Evolutionary conservation across 1,140 invertebrate genomes (phyloP).

Genomic region (Scaptomyza hsui): DNA sequence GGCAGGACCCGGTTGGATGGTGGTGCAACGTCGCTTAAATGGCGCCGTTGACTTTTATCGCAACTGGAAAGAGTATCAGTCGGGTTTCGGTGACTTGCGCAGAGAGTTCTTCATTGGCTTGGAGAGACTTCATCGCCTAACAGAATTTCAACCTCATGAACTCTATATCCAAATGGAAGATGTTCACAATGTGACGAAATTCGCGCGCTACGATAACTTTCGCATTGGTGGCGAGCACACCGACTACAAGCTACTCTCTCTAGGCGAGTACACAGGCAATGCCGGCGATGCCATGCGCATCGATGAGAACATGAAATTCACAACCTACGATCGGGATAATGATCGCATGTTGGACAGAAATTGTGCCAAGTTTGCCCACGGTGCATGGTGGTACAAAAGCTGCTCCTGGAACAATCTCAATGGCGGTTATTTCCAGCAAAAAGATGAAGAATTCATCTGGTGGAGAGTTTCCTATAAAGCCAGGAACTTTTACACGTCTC

Average conservation of each 20-base stretch:
- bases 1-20: slow-evolving; percentile 1
- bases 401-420: slow-evolving; percentile 11
- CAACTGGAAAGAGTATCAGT: background rate
- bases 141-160: background rate
- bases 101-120: background rate
- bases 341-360: background rate
- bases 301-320: slow-evolving; percentile 1
- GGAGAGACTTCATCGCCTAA: slow-evolving; percentile 4
- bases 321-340: slow-evolving; percentile 17
- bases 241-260: slow-evolving; percentile 8
- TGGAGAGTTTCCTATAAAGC: background rate
- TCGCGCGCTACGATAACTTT: slow-evolving; percentile 22
- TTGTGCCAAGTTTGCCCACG: background rate
- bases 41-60: background rate
- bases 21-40: background rate
- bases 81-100: background rate
- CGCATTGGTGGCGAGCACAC: slow-evolving; percentile 3
- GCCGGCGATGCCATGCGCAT: background rate
- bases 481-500: background rate
- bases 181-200: background rate
- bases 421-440: background rate
- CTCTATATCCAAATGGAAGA: background rate
- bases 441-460: background rate
- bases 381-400: slow-evolving; percentile 9
- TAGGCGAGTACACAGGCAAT: slow-evolving; percentile 18